Evolutionary conservation across 1,140 invertebrate species (phyloP), one percentile per base, ranked within the genome.

Genomic region (Calephelis nemesis): DNA sequence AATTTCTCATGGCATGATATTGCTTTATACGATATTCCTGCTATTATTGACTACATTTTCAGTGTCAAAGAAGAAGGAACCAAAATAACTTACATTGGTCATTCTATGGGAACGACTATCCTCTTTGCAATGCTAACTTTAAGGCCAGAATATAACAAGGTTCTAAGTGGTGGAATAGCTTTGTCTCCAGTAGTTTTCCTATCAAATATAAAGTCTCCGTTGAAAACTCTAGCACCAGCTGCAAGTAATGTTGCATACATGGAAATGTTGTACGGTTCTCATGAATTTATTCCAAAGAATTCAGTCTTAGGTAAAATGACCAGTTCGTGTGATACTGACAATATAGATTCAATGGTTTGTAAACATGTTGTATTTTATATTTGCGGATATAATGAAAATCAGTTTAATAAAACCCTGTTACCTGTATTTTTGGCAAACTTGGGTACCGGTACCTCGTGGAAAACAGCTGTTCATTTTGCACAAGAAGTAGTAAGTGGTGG

Each of bases 141-240:
- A 69, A 90, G 92, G 63, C 94, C 95, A 0, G 94, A 96, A 71
- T 96, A 96, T 74, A 95, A 95, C 70, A 76, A 93, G 3, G 95
- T 95, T 83, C 71, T 95, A 10, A 77, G 84, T 71, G 79, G 90
- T 71, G 93, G 96, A 92, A 88, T 95, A 52, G 93, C 92, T 70
- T 84, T 98, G 49, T 97, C 95, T 1, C 97, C 97, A 5, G 94
- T 97, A 0, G 95, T 94, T 0, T 96, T 93, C 72, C 88, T 96
- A 70, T 90, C 92, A 1, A 89, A 97, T 75, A 91, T 97, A 4
- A 94, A 93, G 76, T 95, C 95, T 65, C 96, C 96, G 7, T 71
- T 96, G 11, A 92, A 93, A 80, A 90, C 93, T 19, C 68, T 96
- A 1, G 93, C 94, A 2, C 93, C 93, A 0, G 93, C 93, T 48